Base-by-base conservation (phyloP, 2,888 invertebrate species). In the Cryptosula pallasiana region DNA sequence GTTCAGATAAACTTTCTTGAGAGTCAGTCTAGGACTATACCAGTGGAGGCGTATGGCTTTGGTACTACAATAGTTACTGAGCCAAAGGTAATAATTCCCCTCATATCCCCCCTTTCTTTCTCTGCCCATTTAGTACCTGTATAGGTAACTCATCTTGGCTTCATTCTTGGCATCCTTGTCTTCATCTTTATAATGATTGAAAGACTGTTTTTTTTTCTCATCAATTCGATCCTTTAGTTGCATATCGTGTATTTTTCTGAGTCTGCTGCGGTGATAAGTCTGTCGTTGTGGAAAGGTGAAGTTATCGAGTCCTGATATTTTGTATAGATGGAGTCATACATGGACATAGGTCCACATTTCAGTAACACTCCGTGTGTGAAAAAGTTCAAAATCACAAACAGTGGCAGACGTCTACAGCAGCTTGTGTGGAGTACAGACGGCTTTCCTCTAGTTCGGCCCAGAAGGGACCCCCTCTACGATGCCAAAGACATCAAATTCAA, bases 51-150 rank as follows among this genome's bases (percentile, higher is more conserved):
- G 0, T 87, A 87, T 74, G 91, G 91, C 20, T 83, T 88, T 58
- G 91, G 91, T 1, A 89, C 89, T 0, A 89, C 90, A 74, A 89
- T 91, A 74, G 78, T 88, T 32, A 88, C 89, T 20, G 88, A 89
- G 63, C 90, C 90, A 0, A 70, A 36, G 63, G 63, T 63, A 63
- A 13, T 45, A 13, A 13, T 45, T 9, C 45, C 20, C n/a, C n/a
- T n/a, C n/a, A n/a, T n/a, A n/a, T n/a, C n/a, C n/a, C n/a, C n/a
- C n/a, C n/a, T n/a, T n/a, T n/a, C n/a, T n/a, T n/a, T n/a, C n/a
- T n/a, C n/a, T n/a, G n/a, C n/a, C n/a, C n/a, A n/a, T n/a, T n/a
- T n/a, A n/a, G n/a, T n/a, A n/a, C n/a, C n/a, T n/a, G n/a, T n/a
- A n/a, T n/a, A n/a, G n/a, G n/a, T n/a, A n/a, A n/a, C n/a, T n/a